These are phyloP conservation scores for Trichechus manatus DNA, from an alignment of 2,113 vertebrate genomes.

Conservation along the genomic window DNA sequence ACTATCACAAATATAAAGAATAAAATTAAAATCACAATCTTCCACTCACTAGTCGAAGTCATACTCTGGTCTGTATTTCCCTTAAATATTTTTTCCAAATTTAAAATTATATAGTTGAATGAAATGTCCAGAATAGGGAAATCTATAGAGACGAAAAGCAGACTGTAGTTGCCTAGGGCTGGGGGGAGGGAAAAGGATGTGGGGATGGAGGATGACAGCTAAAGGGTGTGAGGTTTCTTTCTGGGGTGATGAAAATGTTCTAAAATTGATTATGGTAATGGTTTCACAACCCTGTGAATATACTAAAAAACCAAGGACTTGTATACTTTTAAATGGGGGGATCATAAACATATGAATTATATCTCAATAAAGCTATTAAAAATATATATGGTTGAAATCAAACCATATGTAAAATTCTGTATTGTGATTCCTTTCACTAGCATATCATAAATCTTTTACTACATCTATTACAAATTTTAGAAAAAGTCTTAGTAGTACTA, in stretches of 20 bases:
- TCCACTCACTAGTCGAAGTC: neutral
- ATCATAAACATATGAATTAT: neutral
- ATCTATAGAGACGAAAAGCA: no score
- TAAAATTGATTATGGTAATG: neutral
- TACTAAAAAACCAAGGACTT: neutral
- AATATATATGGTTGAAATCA: neutral
- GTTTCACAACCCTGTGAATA: neutral
- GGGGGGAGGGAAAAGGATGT: no score
- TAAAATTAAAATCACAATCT: neutral
- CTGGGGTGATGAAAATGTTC: neutral
- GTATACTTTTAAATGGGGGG: neutral
- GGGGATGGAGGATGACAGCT: neutral
- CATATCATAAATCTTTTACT: neutral
- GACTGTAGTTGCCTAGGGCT: neutral
- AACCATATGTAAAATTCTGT: neutral
- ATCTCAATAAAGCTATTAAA: slow-evolving; percentile 18
- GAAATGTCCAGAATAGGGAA: neutral
- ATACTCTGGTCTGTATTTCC: neutral
- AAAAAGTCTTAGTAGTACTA: neutral
- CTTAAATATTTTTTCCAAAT: neutral
- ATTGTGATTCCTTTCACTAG: neutral
- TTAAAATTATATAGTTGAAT: neutral
- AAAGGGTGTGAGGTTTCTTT: neutral
- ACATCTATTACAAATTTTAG: neutral
- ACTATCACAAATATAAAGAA: slow-evolving; percentile 21